Evolutionary conservation across 2,113 vertebrate species (phyloP).

Genomic region (Tragelaphus buxtoni): DNA sequence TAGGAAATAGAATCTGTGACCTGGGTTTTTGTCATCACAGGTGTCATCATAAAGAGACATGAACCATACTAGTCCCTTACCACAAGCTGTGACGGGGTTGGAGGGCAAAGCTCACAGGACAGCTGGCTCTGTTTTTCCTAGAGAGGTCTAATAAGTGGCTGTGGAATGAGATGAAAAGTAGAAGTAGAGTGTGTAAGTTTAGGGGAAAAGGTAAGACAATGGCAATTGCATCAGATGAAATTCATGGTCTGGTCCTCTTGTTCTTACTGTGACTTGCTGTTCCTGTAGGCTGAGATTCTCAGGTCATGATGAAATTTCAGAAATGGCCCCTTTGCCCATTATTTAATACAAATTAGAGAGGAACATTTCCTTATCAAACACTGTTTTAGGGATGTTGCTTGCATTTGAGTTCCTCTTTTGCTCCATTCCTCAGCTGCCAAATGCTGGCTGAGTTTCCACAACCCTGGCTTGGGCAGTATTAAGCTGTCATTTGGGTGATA

Average conservation of each 20-base stretch:
- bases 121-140: not conserved
- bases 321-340: not conserved
- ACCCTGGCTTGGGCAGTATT: fast-evolving
- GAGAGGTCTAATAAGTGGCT: not conserved
- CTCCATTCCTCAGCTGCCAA: not conserved
- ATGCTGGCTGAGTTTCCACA: not conserved
- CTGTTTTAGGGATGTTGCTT: not conserved
- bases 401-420: not conserved
- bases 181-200: not conserved
- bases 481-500: not conserved
- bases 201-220: not conserved
- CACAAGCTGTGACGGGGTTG: not conserved
- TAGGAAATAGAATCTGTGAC: not conserved
- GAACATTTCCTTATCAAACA: not conserved
- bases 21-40: not conserved
- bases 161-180: not conserved
- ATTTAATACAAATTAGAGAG: not conserved
- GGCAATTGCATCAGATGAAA: not conserved
- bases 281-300: not conserved
- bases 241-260: not conserved
- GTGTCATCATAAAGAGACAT: not conserved
- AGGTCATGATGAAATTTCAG: not conserved
- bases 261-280: not conserved
- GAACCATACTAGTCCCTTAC: not conserved
- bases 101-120: not conserved